Evolutionary conservation across 2,888 invertebrate genomes (phyloP).

Genomic region (Drosophila kanekoi): DNA sequence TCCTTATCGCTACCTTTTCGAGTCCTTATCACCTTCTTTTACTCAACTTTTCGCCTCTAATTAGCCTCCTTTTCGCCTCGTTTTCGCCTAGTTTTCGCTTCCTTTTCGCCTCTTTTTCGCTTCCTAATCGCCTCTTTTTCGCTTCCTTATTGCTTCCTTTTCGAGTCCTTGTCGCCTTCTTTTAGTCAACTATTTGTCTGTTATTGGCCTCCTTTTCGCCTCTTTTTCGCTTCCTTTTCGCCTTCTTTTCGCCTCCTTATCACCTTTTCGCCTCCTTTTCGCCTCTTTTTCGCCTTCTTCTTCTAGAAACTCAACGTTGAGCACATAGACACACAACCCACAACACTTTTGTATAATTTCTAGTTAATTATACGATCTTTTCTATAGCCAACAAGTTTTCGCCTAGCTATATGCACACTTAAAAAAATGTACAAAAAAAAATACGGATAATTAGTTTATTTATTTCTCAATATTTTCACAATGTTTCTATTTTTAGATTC

Average conservation of each 20-base stretch:
- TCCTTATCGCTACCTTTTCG: no score
- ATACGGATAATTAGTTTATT: neutral
- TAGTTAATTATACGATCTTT: conserved; percentile 20
- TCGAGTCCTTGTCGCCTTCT: neutral
- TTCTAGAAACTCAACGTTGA: conserved; percentile 26
- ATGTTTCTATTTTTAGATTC: conserved; percentile 11
- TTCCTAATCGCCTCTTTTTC: neutral
- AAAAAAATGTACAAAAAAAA: conserved; percentile 50
- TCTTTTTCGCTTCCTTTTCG: neutral
- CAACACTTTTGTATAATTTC: conserved; percentile 19
- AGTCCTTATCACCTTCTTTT: no score
- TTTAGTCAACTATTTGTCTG: no score
- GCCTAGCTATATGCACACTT: conserved; percentile 34
- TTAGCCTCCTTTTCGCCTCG: no score
- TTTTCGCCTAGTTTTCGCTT: conserved; percentile 1
- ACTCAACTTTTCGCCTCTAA: no score
- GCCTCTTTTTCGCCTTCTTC: neutral
- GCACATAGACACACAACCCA: conserved; percentile 45
- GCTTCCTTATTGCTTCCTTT: neutral
- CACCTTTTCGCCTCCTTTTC: no score
- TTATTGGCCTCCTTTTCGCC: no score
- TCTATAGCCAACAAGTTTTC: conserved; percentile 8
- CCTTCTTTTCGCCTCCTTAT: neutral
- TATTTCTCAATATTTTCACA: conserved; percentile 21
- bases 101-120: neutral